Conservation (phyloP, 2,888 invertebrate species). For the Eupithecia subfuscata region DNA sequence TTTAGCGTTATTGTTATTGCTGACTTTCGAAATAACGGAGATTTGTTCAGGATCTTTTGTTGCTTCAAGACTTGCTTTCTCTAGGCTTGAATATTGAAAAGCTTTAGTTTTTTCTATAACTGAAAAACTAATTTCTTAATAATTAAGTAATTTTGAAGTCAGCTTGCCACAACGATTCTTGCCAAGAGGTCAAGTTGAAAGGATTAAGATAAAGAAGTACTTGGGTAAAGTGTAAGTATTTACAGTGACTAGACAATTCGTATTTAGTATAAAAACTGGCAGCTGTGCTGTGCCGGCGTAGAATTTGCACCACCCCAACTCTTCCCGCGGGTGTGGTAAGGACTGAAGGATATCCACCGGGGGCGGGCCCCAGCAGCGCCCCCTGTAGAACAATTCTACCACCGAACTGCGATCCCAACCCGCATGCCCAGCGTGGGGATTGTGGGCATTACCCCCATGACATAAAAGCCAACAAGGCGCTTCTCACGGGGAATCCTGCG, state of each 20-base stretch:
- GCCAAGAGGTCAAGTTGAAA: neutral
- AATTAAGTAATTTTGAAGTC: neutral
- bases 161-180: no score
- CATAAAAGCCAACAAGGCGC: no score
- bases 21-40: slow-evolving; percentile 31
- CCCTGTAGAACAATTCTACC: no score
- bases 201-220: neutral
- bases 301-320: no score
- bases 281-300: no score
- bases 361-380: no score
- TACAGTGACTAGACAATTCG: neutral
- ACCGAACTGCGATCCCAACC: no score
- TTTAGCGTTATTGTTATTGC: slow-evolving; percentile 40
- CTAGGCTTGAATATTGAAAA: slow-evolving; percentile 3
- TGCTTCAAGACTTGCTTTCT: slow-evolving; percentile 17
- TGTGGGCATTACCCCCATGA: no score
- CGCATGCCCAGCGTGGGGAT: no score
- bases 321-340: no score
- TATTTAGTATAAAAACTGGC: neutral
- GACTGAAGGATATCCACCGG: no score
- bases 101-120: neutral
- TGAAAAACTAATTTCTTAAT: neutral
- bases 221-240: neutral
- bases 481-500: no score
- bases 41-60: slow-evolving; percentile 20